Evolutionary conservation across 1,140 invertebrate species (phyloP).

Genomic region (Acyrthosiphon pisum): DNA sequence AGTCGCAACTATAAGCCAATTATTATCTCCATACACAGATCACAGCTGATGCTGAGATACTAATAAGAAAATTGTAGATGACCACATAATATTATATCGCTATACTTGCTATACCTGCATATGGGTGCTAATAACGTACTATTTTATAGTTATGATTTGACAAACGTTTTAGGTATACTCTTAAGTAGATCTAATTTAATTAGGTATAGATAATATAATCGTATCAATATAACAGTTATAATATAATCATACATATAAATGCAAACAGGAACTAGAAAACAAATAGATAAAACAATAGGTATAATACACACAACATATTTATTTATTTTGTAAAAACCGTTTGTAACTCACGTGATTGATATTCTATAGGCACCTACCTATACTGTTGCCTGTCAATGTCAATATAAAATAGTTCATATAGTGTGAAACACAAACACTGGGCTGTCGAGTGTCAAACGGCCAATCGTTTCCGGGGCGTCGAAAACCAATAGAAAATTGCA

Average conservation of each 20-base stretch:
- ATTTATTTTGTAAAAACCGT: too few relatives aligned
- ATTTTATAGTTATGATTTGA: not conserved
- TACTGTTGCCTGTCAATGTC: not conserved
- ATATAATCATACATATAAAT: too few relatives aligned
- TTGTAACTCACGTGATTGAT: too few relatives aligned
- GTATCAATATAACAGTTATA: too few relatives aligned
- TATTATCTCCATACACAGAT: not conserved
- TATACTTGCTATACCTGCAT: not conserved
- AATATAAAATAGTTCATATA: not conserved
- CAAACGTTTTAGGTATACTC: not conserved
- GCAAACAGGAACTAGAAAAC: too few relatives aligned
- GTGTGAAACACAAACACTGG: not conserved
- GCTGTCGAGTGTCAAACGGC: not conserved
- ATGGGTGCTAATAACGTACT: not conserved
- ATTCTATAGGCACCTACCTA: not conserved
- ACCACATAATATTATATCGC: not conserved
- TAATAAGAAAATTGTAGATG: not conserved
- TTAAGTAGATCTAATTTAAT: too few relatives aligned
- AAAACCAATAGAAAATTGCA: not conserved
- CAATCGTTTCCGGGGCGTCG: not conserved
- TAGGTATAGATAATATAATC: too few relatives aligned
- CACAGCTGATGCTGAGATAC: not conserved
- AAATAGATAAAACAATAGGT: too few relatives aligned
- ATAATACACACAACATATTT: too few relatives aligned
- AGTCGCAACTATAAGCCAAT: not conserved